phyloP scores from a whole-genome alignment of 2,888 invertebrate species.

The Xestia rhomboidea region DNA sequence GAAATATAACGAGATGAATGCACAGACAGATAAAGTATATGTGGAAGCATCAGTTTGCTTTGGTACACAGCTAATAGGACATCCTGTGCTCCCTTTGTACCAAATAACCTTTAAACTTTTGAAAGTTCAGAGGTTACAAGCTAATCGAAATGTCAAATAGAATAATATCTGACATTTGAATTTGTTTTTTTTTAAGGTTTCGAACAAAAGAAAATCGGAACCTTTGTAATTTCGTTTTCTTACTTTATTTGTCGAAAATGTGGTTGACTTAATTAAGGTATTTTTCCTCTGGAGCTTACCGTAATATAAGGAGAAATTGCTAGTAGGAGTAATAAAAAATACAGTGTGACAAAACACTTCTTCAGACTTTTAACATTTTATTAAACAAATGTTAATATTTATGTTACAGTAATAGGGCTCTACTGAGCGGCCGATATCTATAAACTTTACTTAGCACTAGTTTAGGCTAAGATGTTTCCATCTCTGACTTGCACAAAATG shows the following conservation, averaged over 20 bases:
- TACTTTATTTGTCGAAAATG: not conserved
- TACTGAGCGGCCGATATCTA: not conserved
- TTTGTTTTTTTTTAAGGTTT: not conserved
- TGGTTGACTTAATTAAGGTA: not conserved
- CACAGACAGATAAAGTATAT: not conserved
- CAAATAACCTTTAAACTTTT: constrained; percentile 48
- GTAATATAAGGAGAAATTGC: not conserved
- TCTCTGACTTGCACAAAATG: not conserved
- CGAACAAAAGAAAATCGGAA: not conserved
- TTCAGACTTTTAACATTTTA: not conserved
- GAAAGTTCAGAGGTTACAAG: constrained; percentile 8
- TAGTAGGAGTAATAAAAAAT: not conserved
- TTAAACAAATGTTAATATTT: not conserved
- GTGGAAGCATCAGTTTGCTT: not conserved
- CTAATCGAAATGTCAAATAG: not conserved
- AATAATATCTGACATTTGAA: constrained; percentile 36
- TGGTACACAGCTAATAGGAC: not conserved
- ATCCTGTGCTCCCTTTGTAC: constrained; percentile 17
- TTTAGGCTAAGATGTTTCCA: not conserved
- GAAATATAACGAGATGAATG: not conserved
- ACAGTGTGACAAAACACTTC: not conserved
- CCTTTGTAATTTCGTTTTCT: not conserved
- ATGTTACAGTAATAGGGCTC: not conserved
- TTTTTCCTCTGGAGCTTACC: not conserved
- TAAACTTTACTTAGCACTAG: not conserved